Evolutionary conservation across 2,888 invertebrate genomes (phyloP).

Genomic region (Bedellia somnulentella): DNA sequence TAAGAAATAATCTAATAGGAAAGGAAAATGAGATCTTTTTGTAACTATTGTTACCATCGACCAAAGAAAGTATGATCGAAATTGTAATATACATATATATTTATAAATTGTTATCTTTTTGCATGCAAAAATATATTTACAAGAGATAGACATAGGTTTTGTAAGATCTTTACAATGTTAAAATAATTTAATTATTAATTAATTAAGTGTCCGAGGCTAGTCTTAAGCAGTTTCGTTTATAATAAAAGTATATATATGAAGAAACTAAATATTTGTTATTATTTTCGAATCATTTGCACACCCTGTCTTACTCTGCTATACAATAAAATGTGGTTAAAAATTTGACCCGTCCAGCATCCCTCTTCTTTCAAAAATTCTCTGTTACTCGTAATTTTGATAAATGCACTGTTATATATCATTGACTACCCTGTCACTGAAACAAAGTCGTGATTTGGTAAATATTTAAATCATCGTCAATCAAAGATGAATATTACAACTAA

Average conservation of each 20-base stretch:
- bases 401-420: no score
- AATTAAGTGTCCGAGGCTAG: conserved; percentile 22
- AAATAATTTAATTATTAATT: neutral
- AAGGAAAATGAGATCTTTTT: neutral
- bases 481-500: no score
- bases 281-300: neutral
- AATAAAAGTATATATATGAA: conserved; percentile 17
- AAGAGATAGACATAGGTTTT: neutral
- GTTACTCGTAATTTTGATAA: no score
- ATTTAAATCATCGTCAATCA: no score
- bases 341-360: no score
- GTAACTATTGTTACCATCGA: neutral
- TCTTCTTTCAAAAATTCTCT: no score
- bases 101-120: conserved; percentile 18
- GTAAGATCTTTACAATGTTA: neutral
- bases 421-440: no score
- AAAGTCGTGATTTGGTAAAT: no score
- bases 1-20: no score
- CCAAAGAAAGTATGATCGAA: neutral
- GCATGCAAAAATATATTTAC: conserved; percentile 25
- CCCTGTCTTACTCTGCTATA: neutral
- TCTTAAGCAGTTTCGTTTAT: conserved; percentile 47
- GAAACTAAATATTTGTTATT: neutral
- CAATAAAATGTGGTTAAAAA: no score
- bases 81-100: no score